Evolutionary conservation across 1,140 invertebrate species (phyloP).

Genomic region (Rhagoletis pomonella): DNA sequence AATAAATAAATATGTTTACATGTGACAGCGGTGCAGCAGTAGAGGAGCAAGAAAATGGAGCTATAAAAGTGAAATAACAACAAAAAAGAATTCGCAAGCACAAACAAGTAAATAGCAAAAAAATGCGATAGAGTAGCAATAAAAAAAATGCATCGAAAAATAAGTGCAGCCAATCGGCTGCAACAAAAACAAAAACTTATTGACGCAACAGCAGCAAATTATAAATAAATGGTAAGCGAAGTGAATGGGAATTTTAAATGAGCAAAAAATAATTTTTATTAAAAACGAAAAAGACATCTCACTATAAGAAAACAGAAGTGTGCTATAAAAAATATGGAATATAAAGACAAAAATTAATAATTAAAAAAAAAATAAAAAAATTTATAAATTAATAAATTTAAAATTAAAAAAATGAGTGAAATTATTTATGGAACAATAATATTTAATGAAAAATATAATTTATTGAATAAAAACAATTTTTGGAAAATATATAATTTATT

Average conservation of each 20-base stretch:
- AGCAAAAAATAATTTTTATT: not conserved
- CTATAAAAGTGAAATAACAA: not conserved
- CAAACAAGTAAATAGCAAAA: not conserved
- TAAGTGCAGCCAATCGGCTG: too few species aligned
- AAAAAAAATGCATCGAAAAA: too few species aligned
- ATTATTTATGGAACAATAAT: too few species aligned
- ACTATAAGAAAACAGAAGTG: too few species aligned
- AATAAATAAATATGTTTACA: conserved; percentile 13
- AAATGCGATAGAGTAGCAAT: not conserved
- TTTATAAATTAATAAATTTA: too few species aligned
- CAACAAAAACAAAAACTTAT: too few species aligned
- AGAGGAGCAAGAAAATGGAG: not conserved
- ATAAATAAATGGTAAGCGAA: not conserved
- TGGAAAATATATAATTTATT: not conserved
- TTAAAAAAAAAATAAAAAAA: too few species aligned
- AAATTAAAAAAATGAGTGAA: too few species aligned
- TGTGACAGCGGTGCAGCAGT: not conserved
- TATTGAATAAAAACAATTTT: not conserved
- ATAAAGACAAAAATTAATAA: not conserved
- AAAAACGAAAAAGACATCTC: not conserved
- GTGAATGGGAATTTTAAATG: not conserved
- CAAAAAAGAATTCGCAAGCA: too few species aligned
- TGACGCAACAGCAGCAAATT: not conserved
- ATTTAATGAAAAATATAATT: too few species aligned
- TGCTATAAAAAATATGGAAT: not conserved